phyloP scores from a whole-genome alignment of 2,113 vertebrate species.

The Ictalurus furcatus region DNA sequence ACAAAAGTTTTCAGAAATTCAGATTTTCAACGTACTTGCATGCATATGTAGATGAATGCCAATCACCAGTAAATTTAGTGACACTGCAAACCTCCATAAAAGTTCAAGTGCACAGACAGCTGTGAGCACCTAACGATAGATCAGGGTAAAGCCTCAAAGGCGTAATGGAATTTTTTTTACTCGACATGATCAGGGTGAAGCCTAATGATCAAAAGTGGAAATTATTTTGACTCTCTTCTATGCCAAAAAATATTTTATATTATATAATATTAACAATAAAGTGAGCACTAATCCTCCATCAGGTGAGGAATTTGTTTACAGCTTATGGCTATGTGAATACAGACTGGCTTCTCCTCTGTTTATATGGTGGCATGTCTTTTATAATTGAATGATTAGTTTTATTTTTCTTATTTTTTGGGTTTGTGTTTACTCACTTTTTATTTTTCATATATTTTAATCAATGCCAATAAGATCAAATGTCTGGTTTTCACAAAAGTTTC shows the following conservation, averaged over 20 bases:
- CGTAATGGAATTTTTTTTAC: too few relatives aligned
- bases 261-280: not conserved
- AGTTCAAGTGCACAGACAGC: not conserved
- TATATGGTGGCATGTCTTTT: not conserved
- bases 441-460: not conserved
- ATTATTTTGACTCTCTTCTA: not conserved
- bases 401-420: not conserved
- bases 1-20: not conserved
- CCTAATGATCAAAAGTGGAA: not conserved
- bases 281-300: not conserved
- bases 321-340: not conserved
- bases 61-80: not conserved
- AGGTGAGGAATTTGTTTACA: not conserved
- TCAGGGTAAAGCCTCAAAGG: not conserved
- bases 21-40: not conserved
- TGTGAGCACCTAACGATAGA: not conserved
- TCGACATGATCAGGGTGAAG: not conserved
- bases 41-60: not conserved
- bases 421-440: not conserved
- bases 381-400: not conserved
- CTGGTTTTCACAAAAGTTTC: not conserved
- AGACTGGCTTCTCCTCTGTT: not conserved
- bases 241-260: not conserved
- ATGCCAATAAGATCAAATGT: not conserved
- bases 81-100: not conserved